Evolutionary conservation across 1,140 invertebrate genomes (phyloP).

Genomic region (Orchestia grillus): DNA sequence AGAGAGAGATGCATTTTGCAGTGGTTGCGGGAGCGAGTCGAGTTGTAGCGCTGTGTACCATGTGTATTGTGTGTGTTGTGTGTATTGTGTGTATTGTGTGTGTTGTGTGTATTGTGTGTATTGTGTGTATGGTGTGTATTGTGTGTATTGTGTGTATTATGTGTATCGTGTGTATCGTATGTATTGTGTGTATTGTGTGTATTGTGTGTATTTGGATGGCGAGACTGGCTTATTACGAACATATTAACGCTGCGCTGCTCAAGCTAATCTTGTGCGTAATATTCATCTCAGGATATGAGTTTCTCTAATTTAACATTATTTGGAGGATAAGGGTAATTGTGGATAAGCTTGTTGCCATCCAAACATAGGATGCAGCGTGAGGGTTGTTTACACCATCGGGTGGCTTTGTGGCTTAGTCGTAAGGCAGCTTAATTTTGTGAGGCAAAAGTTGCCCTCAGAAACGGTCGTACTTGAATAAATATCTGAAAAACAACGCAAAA

Average conservation of each 20-base stretch:
- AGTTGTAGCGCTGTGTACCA: neutral
- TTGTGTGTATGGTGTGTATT: neutral
- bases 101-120: neutral
- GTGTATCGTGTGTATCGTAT: no score
- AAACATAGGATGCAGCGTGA: neutral
- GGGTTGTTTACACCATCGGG: neutral
- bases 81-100: neutral
- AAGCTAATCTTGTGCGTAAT: neutral
- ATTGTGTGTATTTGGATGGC: no score
- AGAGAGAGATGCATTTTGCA: neutral
- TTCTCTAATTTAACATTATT: neutral
- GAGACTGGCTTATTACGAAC: no score
- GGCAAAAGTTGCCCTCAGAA: neutral
- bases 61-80: neutral
- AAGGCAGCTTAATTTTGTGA: neutral
- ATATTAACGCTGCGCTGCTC: no score
- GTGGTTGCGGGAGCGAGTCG: neutral
- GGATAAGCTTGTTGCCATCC: neutral
- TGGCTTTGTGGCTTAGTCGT: neutral
- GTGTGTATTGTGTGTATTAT: neutral
- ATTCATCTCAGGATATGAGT: neutral
- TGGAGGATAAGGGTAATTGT: neutral
- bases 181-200: neutral
- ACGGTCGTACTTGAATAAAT: no score
- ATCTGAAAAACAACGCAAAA: no score